phyloP scores from a whole-genome alignment of 2,888 invertebrate genomes.

The Drosophila diplacantha region DNA sequence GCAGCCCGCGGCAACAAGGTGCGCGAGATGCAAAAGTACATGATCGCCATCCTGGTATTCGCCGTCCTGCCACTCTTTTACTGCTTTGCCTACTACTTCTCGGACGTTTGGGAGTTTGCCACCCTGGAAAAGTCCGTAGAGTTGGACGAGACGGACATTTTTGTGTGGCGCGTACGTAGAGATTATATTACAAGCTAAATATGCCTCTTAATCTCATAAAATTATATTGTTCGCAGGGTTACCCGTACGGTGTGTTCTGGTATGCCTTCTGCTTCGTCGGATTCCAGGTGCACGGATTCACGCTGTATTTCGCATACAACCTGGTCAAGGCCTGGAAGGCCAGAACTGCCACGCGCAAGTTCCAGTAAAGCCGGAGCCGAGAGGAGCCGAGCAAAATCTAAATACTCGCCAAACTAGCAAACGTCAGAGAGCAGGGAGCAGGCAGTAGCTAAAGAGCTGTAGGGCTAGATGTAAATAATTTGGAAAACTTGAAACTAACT shows the following conservation, averaged over 20 bases:
- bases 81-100: conserved; percentile 88
- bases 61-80: conserved; percentile 90
- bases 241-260: conserved; percentile 95
- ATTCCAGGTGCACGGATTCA: conserved; percentile 92
- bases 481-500: conserved; percentile 45
- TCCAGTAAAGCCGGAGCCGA: conserved; percentile 79
- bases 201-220: too few relatives aligned
- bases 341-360: conserved; percentile 84
- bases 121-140: conserved; percentile 80
- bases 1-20: conserved; percentile 91
- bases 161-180: conserved; percentile 87
- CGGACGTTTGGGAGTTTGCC: conserved; percentile 90
- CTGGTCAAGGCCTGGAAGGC: conserved; percentile 90
- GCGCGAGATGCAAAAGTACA: conserved; percentile 86
- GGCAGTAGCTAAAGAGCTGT: conserved; percentile 47
- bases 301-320: conserved; percentile 89
- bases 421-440: conserved; percentile 31
- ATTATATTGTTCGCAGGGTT: conserved; percentile 80
- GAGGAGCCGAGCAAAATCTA: conserved; percentile 38
- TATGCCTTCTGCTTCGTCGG: conserved; percentile 92
- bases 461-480: conserved; percentile 69
- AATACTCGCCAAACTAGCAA: conserved; percentile 69
- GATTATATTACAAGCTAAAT: background rate
- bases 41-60: conserved; percentile 87
- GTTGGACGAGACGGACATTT: conserved; percentile 83